Evolutionary conservation across 2,888 invertebrate species (phyloP).

Genomic region (Aradus depressus): DNA sequence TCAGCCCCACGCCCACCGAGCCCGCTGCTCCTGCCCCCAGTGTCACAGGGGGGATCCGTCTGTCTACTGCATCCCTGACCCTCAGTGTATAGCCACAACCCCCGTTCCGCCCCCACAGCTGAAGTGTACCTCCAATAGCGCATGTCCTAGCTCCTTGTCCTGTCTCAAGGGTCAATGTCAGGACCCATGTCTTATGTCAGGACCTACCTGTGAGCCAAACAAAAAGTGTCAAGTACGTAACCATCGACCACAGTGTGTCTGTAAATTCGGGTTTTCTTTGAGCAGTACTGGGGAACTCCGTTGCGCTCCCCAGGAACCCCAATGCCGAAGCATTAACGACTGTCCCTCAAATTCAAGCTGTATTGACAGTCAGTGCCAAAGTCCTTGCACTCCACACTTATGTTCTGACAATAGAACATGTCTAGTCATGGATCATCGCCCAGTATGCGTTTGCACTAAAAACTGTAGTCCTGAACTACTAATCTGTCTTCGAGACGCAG

Average conservation of each 20-base stretch:
- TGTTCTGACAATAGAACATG: slow-evolving; percentile 77
- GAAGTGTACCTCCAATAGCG: slow-evolving; percentile 50
- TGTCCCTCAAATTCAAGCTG: slow-evolving; percentile 80
- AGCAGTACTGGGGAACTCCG: slow-evolving; percentile 78
- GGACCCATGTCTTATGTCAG: slow-evolving; percentile 61
- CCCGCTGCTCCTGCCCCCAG: slow-evolving; percentile 77
- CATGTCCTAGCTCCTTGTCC: slow-evolving; percentile 63
- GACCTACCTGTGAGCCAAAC: slow-evolving; percentile 62
- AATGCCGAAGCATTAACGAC: slow-evolving; percentile 67
- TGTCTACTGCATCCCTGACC: slow-evolving; percentile 65
- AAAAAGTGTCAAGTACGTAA: slow-evolving; percentile 81
- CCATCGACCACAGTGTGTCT: slow-evolving; percentile 76
- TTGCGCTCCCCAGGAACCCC: slow-evolving; percentile 65
- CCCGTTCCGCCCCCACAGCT: slow-evolving; percentile 40
- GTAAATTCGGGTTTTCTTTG: slow-evolving; percentile 77
- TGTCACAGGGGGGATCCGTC: slow-evolving; percentile 77
- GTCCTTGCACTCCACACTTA: slow-evolving; percentile 66
- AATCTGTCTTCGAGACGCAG: slow-evolving; percentile 79
- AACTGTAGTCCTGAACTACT: slow-evolving; percentile 77
- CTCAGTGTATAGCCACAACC: slow-evolving; percentile 55
- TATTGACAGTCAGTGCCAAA: slow-evolving; percentile 69
- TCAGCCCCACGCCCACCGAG: slow-evolving; percentile 69
- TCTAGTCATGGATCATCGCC: slow-evolving; percentile 75
- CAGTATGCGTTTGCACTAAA: slow-evolving; percentile 75
- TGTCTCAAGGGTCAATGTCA: slow-evolving; percentile 69